Evolutionary conservation across 2,888 invertebrate genomes (phyloP).

Genomic region (Himalopsyche tibetana): DNA sequence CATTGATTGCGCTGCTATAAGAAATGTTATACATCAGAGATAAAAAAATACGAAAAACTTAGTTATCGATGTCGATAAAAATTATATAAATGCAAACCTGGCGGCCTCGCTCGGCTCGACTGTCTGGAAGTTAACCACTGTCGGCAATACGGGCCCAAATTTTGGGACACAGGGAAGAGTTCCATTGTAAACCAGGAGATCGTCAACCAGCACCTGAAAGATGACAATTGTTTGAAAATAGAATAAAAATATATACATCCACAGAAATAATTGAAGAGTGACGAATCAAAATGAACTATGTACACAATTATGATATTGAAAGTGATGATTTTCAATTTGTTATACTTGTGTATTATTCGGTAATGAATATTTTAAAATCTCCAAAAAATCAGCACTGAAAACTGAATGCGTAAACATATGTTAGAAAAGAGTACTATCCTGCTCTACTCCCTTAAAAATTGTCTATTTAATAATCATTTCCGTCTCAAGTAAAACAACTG

Average conservation of each 20-base stretch:
- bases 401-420: too few relatives aligned
- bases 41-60: neutral
- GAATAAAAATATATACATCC: neutral
- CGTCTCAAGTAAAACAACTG: too few relatives aligned
- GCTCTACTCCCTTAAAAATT: too few relatives aligned
- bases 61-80: neutral
- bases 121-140: conserved; percentile 74
- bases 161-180: conserved; percentile 76
- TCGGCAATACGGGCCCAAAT: conserved; percentile 70
- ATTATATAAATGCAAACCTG: neutral
- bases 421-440: too few relatives aligned
- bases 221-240: conserved; percentile 47
- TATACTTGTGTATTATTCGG: too few relatives aligned
- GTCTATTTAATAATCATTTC: too few relatives aligned
- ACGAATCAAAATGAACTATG: too few relatives aligned
- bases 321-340: too few relatives aligned
- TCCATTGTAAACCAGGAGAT: conserved; percentile 87
- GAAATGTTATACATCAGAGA: neutral
- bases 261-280: neutral
- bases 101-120: conserved; percentile 67
- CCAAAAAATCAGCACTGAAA: too few relatives aligned
- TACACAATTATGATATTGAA: too few relatives aligned
- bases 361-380: too few relatives aligned
- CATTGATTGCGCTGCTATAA: neutral
- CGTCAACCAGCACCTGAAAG: conserved; percentile 86